Evolutionary conservation across 1,140 invertebrate species (phyloP), one percentile per base, ranked within the genome.

Genomic region (Drosophila pallidifrons): DNA sequence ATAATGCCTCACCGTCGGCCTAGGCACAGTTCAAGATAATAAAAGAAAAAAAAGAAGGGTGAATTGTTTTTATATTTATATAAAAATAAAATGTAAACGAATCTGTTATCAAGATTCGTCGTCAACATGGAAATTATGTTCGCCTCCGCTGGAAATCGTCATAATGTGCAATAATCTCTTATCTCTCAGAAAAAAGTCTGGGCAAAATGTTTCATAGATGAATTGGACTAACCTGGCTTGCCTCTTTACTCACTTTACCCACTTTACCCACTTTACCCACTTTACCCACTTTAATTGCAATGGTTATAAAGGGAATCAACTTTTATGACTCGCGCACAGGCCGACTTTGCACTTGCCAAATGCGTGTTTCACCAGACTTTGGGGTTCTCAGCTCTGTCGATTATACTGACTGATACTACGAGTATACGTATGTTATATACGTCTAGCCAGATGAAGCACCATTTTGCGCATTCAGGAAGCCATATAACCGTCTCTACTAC

Each of bases 271-370:
- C 20, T 25, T 25, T 25, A 25, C 20, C 3, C 20, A 25, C 20
- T 25, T 35, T 30, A 68, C 73, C 67, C 54, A 71, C 67, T 59
- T 75, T 75, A 65, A 75, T 75, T 64, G 58, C 72, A 55, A 55
- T 49, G 38, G 49, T 38, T 32, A 75, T 75, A 55, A 75, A 70
- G 72, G 66, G 72, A 75, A 75, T 75, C 72, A 75, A 75, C 66
- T 69, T 75, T 58, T 70, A 75, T 58, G n/a, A 35, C n/a, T 43
- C 32, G n/a, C 32, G n/a, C 51, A 57, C 25, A 75, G 72, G 72
- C 72, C 72, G 72, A 75, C 72, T 75, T 75, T 75, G 72, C 72
- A 75, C 72, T 75, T 75, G 72, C 11, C 72, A 20, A 75, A 75
- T 66, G 72, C 72, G 72, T 75, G 72, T 69, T 75, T 69, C 49